Percentiles rank a stretch among this genome's conserved stretches.
Conservation (phyloP, 2,113 vertebrate species). For the Mixornis gularis region DNA sequence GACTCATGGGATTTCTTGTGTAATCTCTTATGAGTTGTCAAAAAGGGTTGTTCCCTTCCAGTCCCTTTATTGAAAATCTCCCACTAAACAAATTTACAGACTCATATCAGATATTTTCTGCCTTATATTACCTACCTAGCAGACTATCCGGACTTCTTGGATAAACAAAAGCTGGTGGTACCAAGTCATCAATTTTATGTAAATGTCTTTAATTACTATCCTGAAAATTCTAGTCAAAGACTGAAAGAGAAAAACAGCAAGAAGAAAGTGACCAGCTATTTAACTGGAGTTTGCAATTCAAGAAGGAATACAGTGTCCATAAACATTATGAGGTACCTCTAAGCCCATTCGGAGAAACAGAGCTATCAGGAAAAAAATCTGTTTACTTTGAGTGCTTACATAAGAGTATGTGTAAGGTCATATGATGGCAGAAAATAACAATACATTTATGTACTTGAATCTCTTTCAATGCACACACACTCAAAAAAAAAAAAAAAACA, state of each 20-base stretch:
- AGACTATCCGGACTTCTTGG: background rate
- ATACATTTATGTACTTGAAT: background rate
- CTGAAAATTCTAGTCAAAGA: background rate
- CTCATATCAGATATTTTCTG: background rate
- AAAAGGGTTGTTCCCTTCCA: background rate
- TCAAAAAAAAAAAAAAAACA: background rate
- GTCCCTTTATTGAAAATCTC: background rate
- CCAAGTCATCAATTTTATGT: background rate
- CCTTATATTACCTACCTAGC: background rate
- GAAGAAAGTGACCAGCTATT: background rate
- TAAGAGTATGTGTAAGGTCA: background rate
- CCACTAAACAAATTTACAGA: background rate
- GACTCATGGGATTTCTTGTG: background rate
- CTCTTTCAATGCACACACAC: background rate
- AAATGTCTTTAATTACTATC: background rate
- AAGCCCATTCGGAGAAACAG: background rate
- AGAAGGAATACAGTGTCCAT: rapidly evolving
- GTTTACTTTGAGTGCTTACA: background rate
- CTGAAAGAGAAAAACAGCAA: background rate
- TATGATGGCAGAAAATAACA: background rate
- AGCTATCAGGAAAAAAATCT: background rate
- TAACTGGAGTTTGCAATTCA: background rate
- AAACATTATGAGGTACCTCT: background rate
- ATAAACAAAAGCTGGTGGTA: background rate
- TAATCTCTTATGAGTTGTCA: background rate